Conservation (phyloP, 2,888 invertebrate species). For the Watsonalla cultraria region DNA sequence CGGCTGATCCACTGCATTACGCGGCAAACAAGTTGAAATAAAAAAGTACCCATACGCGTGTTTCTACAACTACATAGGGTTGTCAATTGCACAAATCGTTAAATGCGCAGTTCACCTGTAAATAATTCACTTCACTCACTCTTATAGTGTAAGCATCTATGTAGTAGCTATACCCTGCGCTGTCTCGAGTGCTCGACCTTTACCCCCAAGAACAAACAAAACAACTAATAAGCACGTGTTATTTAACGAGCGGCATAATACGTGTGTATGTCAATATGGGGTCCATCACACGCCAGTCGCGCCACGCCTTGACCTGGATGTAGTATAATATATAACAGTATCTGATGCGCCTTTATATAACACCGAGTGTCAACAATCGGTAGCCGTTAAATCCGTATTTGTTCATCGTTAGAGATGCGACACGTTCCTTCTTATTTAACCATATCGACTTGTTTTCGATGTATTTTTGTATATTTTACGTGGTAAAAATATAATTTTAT, state of each 20-base stretch:
- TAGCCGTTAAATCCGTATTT: conserved; percentile 4
- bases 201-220: background rate
- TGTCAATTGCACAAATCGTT: no score
- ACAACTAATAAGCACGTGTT: background rate
- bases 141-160: no score
- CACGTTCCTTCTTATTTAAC: background rate
- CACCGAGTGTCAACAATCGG: conserved; percentile 1
- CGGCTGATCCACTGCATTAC: no score
- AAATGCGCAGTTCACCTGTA: no score
- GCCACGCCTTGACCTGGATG: background rate
- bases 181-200: background rate
- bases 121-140: no score
- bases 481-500: background rate
- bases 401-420: conserved; percentile 1
- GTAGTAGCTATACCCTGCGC: no score
- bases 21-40: no score
- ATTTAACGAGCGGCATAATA: background rate
- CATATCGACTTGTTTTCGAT: background rate
- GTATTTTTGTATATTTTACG: background rate
- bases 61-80: no score
- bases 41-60: no score
- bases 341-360: conserved; percentile 1
- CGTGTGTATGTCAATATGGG: background rate
- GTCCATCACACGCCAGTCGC: background rate
- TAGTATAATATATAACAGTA: background rate